Evolutionary conservation across 2,888 invertebrate genomes (phyloP), one percentile per base, ranked within the genome.

Genomic region (Argynnis bischoffii): DNA sequence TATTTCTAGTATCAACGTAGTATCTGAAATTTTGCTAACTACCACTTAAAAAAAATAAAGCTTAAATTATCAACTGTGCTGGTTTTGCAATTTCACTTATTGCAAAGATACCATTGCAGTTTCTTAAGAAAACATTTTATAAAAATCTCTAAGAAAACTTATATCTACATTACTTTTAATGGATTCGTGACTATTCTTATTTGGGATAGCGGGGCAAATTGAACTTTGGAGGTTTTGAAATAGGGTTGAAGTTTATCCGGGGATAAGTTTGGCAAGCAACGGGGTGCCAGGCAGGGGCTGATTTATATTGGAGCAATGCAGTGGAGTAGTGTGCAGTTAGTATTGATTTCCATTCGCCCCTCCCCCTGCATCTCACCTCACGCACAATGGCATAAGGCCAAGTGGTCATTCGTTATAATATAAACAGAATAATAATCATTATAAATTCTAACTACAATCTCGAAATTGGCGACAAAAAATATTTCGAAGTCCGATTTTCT

Each of bases 271-370:
- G 87, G 88, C 89, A 90, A 87, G 84, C 87, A 72, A 77, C 83
- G 81, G 86, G 83, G 84, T 83, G 84, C 81, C 81, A 79, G 82
- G 84, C 82, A 85, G 85, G 84, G 85, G 83, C 81, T 91, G 93
- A 93, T 93, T 93, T 93, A 93, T 92, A 87, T 82, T 90, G 85
- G 90, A 93, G 92, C 93, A 92, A 88, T 93, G 93, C 92, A 92
- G 90, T 81, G 77, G 84, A 88, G 86, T 89, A 89, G 87, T 88
- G 87, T 93, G 92, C 92, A 93, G 90, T 93, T 91, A 89, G 92
- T 93, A 93, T 93, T 92, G 93, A 93, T 93, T 93, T 92, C 92
- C 89, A 91, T 89, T 89, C 83, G 84, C 77, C 88, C 88, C 84
- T 70, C 82, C 82, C 79, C 81, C 81, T 79, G 83, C 83, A 86